Evolutionary conservation across 2,797 vertebrate genomes (phyloP).

Genomic region (Sebastes vulpes): DNA sequence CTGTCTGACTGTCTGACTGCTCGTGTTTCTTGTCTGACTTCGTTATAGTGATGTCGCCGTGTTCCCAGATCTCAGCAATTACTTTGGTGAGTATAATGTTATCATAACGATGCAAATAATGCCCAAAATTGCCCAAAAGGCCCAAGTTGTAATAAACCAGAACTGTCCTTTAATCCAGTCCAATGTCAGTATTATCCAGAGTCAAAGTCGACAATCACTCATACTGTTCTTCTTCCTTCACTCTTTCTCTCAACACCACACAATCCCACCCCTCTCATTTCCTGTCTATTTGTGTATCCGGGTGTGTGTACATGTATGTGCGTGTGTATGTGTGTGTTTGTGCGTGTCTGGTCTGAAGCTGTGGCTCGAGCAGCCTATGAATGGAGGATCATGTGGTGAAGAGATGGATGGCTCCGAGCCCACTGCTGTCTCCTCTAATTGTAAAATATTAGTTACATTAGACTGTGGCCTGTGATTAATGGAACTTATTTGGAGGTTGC

Average conservation of each 20-base stretch:
- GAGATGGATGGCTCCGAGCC: conserved; percentile 97
- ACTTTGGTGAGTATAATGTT: conserved; percentile 9
- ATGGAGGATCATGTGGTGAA: conserved; percentile 94
- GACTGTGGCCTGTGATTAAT: conserved; percentile 99
- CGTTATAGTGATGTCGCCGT: conserved; percentile 1
- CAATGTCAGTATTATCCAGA: conserved; percentile 9
- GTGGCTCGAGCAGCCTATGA: conserved; percentile 90
- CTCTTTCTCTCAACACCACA: conserved; percentile 34
- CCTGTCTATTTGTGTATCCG: conserved; percentile 43
- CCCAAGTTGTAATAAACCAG: not conserved
- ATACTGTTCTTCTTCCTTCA: conserved; percentile 16
- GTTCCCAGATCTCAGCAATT: conserved; percentile 13
- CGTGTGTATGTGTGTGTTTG: not conserved
- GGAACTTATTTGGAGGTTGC: conserved; percentile 99
- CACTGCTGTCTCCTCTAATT: conserved; percentile 99
- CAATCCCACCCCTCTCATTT: conserved; percentile 60
- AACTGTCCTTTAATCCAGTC: conserved; percentile 22
- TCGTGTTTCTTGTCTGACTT: conserved; percentile 30
- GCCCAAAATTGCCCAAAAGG: not conserved
- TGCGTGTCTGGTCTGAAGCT: conserved; percentile 69
- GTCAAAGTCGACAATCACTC: conserved; percentile 38
- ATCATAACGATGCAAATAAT: conserved; percentile 10
- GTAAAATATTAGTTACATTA: conserved; percentile 99
- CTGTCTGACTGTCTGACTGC: conserved; percentile 25
- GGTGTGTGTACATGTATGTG: conserved; percentile 1